Conservation (phyloP, 2,888 invertebrate species). For the Myopa tessellatipennis region DNA sequence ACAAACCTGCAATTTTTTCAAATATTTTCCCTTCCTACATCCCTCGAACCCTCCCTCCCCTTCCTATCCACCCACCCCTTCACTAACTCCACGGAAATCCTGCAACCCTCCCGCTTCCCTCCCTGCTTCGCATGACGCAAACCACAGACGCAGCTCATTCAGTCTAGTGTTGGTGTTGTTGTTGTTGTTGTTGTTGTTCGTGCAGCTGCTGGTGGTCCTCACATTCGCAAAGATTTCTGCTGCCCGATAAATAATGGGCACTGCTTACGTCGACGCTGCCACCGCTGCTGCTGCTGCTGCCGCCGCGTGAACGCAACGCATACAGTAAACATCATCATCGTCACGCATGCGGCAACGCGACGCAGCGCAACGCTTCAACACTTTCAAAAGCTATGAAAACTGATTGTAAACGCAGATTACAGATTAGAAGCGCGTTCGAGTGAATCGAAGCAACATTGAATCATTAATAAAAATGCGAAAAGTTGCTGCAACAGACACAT, state of each 20-base stretch:
- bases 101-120: no score
- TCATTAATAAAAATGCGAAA: not conserved
- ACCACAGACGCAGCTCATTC: not conserved
- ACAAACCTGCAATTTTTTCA: no score
- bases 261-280: not conserved
- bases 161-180: not conserved
- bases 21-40: no score
- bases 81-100: no score
- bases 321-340: not conserved
- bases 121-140: no score
- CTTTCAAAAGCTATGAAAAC: conserved; percentile 6
- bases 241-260: not conserved
- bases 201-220: not conserved
- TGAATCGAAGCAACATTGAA: not conserved
- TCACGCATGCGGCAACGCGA: not conserved
- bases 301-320: not conserved
- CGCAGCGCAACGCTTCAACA: not conserved
- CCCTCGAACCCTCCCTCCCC: no score
- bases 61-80: no score
- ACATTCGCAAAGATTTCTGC: not conserved
- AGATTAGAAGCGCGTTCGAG: conserved; percentile 10
- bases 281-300: not conserved
- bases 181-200: not conserved
- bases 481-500: no score
- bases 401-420: conserved; percentile 5